Base-by-base conservation (phyloP, 2,113 vertebrate genomes). In the Dasyornis broadbenti region DNA sequence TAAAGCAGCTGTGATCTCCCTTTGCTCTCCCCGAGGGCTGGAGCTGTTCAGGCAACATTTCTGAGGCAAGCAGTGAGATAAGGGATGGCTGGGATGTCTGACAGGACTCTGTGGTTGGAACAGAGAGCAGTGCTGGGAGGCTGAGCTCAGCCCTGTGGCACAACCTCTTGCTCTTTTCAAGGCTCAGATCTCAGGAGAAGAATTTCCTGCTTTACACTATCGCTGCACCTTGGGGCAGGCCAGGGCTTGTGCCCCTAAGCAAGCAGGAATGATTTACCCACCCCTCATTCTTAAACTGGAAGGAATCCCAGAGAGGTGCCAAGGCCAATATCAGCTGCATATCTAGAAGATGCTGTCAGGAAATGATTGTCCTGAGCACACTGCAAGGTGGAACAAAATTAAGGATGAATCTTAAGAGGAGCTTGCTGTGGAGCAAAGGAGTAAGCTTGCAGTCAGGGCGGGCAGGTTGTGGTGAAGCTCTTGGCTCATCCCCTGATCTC, bases 51-150 rank as follows among this genome's bases (percentile, higher is more conserved):
- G 40, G 42, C 54, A 59, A 45, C 65, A 4, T 87, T 90, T 69
- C 64, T 7, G 54, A 65, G 42, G n/a, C 59, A 54, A 66, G 84
- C 65, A 70, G 50, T 6, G 60, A 50, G 86, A 65, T n/a, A 60
- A 61, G 72, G 45, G 18, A 9, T 1, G 31, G 37, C 71, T 0
- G 1, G 66, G 59, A 22, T 2, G 0, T 3, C 66, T 75, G 75
- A 12, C 61, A 50, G 53, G 28, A 28, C 24, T 30, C 75, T 53
- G 0, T 7, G 7, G 76, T 75, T 60, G 57, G 49, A 80, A 80
- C 53, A 71, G 44, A 45, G 39, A 54, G 63, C 52, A 20, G 68
- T 3, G 24, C 64, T 77, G 66, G 14, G 35, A 56, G 30, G 15
- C 44, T 85, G 40, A 86, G 49, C 68, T 76, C 57, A 90, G 86